A percentile compares a stretch with the other conserved stretches of the same genome.
phyloP scores from a whole-genome alignment of 2,113 vertebrate genomes.

The Pleuronectes platessa region DNA sequence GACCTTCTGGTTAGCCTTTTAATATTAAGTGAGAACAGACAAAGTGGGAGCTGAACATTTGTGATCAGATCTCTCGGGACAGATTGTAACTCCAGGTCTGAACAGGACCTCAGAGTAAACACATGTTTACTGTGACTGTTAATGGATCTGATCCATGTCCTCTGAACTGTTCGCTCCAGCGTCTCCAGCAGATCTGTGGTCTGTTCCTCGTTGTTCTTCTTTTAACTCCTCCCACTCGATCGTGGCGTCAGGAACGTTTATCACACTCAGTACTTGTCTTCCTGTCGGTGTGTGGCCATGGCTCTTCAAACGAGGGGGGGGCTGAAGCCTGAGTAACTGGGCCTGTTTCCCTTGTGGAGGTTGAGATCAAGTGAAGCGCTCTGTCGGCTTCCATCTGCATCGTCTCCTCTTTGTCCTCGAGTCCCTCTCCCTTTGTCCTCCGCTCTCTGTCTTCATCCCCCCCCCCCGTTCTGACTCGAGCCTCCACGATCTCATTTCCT shows the following conservation, averaged over 20 bases:
- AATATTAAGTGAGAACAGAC: too few species aligned
- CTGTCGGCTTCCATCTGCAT: constrained; percentile 27
- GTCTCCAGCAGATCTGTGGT: too few species aligned
- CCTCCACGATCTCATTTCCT: not conserved
- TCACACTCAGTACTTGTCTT: too few species aligned
- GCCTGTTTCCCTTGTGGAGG: constrained; percentile 19
- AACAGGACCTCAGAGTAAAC: too few species aligned
- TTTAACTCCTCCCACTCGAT: not conserved
- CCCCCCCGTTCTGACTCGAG: not conserved
- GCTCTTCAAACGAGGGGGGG: not conserved
- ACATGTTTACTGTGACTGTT: too few species aligned
- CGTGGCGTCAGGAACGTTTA: not conserved
- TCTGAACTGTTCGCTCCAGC: too few species aligned
- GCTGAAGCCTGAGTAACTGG: constrained; percentile 17
- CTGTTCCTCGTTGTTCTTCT: not conserved
- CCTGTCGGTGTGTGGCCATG: not conserved
- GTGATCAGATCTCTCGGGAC: too few species aligned
- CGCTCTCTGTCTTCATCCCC: not conserved
- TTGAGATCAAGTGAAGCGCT: constrained; percentile 38
- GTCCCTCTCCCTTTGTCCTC: not conserved
- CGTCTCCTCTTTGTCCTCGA: not conserved
- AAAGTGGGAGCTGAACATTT: too few species aligned
- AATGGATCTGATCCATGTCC: too few species aligned
- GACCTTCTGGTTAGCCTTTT: too few species aligned
- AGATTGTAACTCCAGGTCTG: too few species aligned